Conservation (phyloP, 2,113 vertebrate species). For the Eupsittula cactorum region DNA sequence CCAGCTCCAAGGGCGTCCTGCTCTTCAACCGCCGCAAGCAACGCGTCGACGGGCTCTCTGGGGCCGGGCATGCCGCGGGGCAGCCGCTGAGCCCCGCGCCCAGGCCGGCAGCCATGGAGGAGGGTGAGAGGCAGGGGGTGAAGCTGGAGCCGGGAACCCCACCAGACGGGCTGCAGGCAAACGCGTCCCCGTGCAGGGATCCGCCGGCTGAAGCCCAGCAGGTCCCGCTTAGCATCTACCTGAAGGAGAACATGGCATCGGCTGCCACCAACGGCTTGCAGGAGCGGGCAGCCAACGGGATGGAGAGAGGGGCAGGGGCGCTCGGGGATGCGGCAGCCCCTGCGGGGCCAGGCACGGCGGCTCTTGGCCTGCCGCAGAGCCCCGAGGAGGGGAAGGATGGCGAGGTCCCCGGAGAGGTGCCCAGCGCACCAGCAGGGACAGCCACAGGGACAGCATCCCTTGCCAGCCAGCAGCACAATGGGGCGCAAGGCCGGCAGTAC, state of each 20-base stretch:
- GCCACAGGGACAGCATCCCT: not conserved
- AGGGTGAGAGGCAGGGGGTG: slow-evolving; percentile 26
- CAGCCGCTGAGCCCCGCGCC: not conserved
- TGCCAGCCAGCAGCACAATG: not conserved
- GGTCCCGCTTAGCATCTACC: slow-evolving; percentile 73
- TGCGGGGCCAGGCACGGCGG: fast-evolving
- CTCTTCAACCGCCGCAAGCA: slow-evolving; percentile 92
- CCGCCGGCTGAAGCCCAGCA: not conserved
- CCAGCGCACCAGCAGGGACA: not conserved
- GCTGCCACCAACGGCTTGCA: slow-evolving; percentile 68
- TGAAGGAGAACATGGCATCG: slow-evolving; percentile 75
- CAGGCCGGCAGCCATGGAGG: slow-evolving; percentile 72
- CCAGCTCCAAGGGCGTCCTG: slow-evolving; percentile 90
- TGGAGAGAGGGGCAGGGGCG: not conserved
- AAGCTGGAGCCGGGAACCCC: not conserved
- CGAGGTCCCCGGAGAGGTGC: not conserved
- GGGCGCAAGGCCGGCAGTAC: slow-evolving; percentile 47
- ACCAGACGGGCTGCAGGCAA: slow-evolving; percentile 37
- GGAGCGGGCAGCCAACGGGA: not conserved
- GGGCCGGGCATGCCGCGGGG: not conserved
- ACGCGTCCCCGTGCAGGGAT: not conserved
- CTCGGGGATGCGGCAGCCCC: not conserved
- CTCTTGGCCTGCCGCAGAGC: not conserved
- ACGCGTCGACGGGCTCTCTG: slow-evolving; percentile 85
- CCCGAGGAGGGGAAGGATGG: not conserved